These are phyloP conservation scores for Petrophora chlorosata DNA, from an alignment of 2,888 invertebrate species.

Conservation along the genomic window DNA sequence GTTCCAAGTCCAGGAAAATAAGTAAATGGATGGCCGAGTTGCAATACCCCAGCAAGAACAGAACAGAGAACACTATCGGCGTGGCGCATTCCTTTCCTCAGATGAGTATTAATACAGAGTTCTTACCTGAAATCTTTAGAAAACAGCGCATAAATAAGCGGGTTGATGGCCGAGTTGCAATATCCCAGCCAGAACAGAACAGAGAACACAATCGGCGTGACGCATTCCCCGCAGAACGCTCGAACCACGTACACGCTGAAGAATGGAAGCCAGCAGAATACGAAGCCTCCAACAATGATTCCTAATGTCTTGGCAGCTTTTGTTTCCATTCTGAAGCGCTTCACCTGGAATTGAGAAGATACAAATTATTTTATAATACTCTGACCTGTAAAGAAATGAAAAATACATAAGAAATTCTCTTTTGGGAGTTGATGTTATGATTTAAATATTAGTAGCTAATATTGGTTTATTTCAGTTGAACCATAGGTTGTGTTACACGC, in stretches of 20 bases:
- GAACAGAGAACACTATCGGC: conserved; percentile 92
- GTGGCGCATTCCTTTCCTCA: conserved; percentile 93
- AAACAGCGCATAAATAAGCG: conserved; percentile 96
- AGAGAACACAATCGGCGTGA: conserved; percentile 93
- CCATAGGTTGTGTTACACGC: too few species aligned
- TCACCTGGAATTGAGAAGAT: conserved; percentile 86
- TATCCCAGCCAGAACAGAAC: conserved; percentile 98
- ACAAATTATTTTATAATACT: too few species aligned
- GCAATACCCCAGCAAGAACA: conserved; percentile 99
- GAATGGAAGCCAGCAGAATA: conserved; percentile 98
- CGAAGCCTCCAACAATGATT: conserved; percentile 98
- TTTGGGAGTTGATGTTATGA: too few species aligned
- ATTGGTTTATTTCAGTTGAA: too few species aligned
- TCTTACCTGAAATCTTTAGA: conserved; percentile 92
- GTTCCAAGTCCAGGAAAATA: too few species aligned
- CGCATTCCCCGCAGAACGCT: conserved; percentile 94
- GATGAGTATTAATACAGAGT: conserved; percentile 1
- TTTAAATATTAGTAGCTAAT: too few species aligned
- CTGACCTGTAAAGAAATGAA: too few species aligned
- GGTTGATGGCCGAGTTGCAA: conserved; percentile 98
- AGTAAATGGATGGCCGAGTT: conserved; percentile 98
- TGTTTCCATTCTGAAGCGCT: conserved; percentile 96
- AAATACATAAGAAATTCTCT: too few species aligned
- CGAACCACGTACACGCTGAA: conserved; percentile 96
- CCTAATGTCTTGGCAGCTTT: conserved; percentile 98